Conservation (phyloP, 2,797 vertebrate genomes). For the Psittacula echo region DNA sequence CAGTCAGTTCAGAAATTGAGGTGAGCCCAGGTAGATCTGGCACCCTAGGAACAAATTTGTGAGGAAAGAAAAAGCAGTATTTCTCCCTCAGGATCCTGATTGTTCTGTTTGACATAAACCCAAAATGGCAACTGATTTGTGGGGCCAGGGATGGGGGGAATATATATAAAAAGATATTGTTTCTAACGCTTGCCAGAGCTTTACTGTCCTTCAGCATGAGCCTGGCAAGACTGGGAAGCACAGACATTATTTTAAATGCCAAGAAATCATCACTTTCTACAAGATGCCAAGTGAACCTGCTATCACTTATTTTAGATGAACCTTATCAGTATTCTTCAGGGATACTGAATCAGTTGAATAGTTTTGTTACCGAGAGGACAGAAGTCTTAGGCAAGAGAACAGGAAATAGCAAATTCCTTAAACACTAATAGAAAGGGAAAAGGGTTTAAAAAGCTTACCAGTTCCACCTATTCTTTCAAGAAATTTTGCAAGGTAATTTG, state of each 20-base stretch:
- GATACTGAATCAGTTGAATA: background rate
- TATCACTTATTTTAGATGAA: background rate
- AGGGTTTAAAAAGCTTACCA: background rate
- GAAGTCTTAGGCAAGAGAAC: background rate
- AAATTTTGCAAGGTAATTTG: background rate
- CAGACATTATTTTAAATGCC: background rate
- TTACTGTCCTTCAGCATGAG: background rate
- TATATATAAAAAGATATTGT: background rate
- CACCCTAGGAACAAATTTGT: background rate
- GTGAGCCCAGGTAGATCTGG: background rate
- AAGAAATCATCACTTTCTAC: conserved; percentile 7
- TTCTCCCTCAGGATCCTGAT: background rate
- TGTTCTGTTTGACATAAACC: background rate
- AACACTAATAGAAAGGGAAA: background rate
- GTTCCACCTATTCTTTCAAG: background rate
- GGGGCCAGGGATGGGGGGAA: background rate
- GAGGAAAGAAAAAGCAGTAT: background rate
- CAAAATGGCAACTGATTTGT: background rate
- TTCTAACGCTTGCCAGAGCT: conserved; percentile 1
- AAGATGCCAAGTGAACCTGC: conserved; percentile 13
- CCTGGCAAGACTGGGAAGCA: background rate
- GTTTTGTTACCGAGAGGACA: background rate
- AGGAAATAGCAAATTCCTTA: background rate
- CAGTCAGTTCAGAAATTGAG: background rate
- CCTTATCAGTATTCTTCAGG: background rate